A percentile compares a stretch with the other conserved stretches of the same genome.
Evolutionary conservation across 2,888 invertebrate species (phyloP).

Genomic region (Neria commutata): DNA sequence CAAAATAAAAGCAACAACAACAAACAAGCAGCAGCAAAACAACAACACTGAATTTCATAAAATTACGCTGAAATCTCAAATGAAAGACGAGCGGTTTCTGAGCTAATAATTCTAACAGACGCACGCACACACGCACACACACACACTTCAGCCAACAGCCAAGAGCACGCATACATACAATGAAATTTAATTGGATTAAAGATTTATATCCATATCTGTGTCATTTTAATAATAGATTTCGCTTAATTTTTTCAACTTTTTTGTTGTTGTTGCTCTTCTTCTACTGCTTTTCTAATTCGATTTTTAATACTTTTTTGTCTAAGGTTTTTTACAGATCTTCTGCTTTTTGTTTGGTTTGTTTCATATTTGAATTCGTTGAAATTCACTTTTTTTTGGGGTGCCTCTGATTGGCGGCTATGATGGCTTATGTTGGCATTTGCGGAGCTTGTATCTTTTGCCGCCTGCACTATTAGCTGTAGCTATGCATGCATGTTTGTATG

Average conservation of each 20-base stretch:
- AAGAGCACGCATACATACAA: constrained; percentile 48
- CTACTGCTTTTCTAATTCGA: constrained; percentile 1
- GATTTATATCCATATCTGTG: constrained; percentile 42
- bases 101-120: background rate
- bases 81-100: background rate
- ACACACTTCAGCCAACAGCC: background rate
- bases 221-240: constrained; percentile 5
- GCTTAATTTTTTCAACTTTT: too few relatives aligned
- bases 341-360: background rate
- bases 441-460: background rate
- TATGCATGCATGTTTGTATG: constrained; percentile 4
- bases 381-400: too few relatives aligned
- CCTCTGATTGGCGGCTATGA: too few relatives aligned
- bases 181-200: constrained; percentile 55
- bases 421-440: too few relatives aligned
- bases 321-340: background rate
- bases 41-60: background rate
- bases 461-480: too few relatives aligned
- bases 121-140: constrained; percentile 5
- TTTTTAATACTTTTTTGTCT: background rate
- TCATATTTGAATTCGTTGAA: background rate
- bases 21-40: background rate
- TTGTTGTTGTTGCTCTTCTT: background rate
- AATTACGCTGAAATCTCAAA: background rate
- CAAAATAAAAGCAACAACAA: background rate